Percentiles rank a stretch among this genome's conserved stretches.
These are phyloP conservation scores for Notolepis coatsorum DNA, from an alignment of 2,797 vertebrate species.

Conservation along the genomic window DNA sequence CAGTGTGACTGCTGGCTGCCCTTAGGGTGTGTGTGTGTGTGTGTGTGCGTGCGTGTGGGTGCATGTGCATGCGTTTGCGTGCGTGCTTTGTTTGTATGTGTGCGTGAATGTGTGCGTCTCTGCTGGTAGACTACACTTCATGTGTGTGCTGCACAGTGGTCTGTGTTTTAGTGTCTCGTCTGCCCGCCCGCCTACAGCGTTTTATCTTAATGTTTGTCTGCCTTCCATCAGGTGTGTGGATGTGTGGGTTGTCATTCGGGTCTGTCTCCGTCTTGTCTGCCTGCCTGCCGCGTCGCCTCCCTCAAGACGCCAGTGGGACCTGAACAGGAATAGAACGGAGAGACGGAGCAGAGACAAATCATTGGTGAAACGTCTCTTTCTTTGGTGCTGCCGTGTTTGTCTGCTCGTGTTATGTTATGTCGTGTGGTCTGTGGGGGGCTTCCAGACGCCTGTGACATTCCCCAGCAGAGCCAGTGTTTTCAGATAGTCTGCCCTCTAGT, in stretches of 20 bases:
- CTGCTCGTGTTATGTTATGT: slow-evolving; percentile 21
- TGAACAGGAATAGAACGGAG: background rate
- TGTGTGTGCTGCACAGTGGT: background rate
- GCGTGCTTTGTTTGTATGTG: background rate
- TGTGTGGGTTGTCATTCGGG: background rate
- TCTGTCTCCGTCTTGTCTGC: slow-evolving; percentile 30
- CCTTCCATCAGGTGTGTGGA: slow-evolving; percentile 2
- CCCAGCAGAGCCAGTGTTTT: slow-evolving; percentile 22
- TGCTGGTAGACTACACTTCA: background rate
- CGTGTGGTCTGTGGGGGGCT: slow-evolving; percentile 21
- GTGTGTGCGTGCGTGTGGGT: background rate
- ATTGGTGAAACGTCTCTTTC: slow-evolving; percentile 40
- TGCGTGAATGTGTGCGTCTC: background rate
- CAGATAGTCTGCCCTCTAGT: slow-evolving; percentile 66
- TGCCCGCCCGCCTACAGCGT: slow-evolving; percentile 30
- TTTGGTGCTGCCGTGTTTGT: slow-evolving; percentile 3
- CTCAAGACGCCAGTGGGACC: slow-evolving; percentile 18
- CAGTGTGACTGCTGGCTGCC: slow-evolving; percentile 59
- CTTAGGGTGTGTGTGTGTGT: slow-evolving; percentile 34
- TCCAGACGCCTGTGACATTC: slow-evolving; percentile 37
- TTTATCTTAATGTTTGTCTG: no score
- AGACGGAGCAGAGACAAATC: slow-evolving; percentile 46
- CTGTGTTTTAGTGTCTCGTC: slow-evolving; percentile 12
- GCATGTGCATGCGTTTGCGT: slow-evolving; percentile 4
- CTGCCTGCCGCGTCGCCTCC: slow-evolving; percentile 27